phyloP scores from a whole-genome alignment of 2,888 invertebrate genomes.

The Euplexia lucipara region DNA sequence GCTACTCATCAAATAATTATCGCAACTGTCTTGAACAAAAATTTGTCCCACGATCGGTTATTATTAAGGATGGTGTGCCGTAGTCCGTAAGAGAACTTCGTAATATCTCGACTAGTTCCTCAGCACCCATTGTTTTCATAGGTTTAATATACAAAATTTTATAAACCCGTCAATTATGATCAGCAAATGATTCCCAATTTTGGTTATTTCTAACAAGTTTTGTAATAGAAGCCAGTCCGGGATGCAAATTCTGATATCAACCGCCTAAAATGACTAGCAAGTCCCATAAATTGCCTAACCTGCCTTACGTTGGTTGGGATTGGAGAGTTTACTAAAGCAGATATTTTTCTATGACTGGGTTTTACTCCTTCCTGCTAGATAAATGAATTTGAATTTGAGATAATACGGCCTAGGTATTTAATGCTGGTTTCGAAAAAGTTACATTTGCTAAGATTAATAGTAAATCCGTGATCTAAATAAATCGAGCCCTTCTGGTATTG shows the following conservation, averaged over 20 bases:
- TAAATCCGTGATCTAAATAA: background rate
- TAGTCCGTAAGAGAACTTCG: background rate
- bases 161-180: slow-evolving; percentile 5
- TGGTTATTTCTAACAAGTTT: background rate
- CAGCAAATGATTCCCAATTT: background rate
- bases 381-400: too few relatives aligned
- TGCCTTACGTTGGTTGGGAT: background rate
- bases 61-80: background rate
- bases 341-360: background rate
- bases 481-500: background rate
- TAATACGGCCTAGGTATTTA: slow-evolving; percentile 1
- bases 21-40: background rate
- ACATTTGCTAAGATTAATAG: background rate
- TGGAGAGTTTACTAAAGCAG: background rate
- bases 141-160: slow-evolving; percentile 1
- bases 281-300: background rate
- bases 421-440: slow-evolving; percentile 1
- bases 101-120: background rate
- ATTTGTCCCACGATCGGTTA: background rate
- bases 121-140: background rate
- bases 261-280: background rate
- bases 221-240: background rate
- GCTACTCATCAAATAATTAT: background rate
- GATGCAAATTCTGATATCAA: background rate
- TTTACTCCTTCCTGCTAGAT: slow-evolving; percentile 6